These are phyloP conservation scores for Stichodactyla helianthus DNA, from an alignment of 64 coral and sea anemone genomes.

Conservation along the genomic window DNA sequence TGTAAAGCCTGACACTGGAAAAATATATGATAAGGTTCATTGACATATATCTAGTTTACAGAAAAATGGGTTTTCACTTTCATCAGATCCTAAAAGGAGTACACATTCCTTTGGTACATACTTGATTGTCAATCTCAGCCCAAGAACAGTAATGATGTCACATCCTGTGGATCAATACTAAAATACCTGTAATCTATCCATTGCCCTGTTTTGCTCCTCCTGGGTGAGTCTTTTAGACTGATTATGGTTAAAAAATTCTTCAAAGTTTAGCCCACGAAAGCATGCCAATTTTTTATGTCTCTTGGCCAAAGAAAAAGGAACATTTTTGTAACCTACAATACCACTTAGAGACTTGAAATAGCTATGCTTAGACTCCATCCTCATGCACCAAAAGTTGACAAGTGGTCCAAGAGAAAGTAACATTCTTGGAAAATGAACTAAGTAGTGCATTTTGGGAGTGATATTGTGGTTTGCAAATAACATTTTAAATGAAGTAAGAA, in stretches of 20 bases:
- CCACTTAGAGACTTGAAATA: slow-evolving; percentile 40
- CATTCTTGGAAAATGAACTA: slow-evolving; percentile 51
- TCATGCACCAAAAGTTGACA: slow-evolving; percentile 49
- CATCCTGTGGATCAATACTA: background rate
- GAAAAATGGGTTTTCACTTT: background rate
- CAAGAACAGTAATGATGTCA: background rate
- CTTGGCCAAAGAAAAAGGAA: slow-evolving; percentile 24
- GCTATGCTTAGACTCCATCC: slow-evolving; percentile 37
- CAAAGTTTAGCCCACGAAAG: background rate
- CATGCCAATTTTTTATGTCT: slow-evolving; percentile 43
- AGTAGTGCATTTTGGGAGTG: slow-evolving; percentile 54
- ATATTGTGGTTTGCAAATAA: slow-evolving; percentile 34
- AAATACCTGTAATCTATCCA: background rate
- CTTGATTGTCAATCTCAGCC: slow-evolving; percentile 22
- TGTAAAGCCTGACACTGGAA: too few species aligned
- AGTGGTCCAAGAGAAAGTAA: slow-evolving; percentile 50
- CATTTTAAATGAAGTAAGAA: slow-evolving; percentile 31
- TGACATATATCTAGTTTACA: slow-evolving; percentile 18
- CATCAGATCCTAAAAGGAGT: slow-evolving; percentile 2
- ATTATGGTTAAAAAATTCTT: background rate
- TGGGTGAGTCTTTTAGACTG: background rate
- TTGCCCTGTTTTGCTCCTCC: slow-evolving; percentile 8
- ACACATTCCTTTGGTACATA: slow-evolving; percentile 17
- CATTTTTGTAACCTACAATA: slow-evolving; percentile 42
- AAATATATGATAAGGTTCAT: background rate